These are phyloP conservation scores for Grapholita molesta DNA, from an alignment of 1,140 invertebrate genomes.

Conservation along the genomic window DNA sequence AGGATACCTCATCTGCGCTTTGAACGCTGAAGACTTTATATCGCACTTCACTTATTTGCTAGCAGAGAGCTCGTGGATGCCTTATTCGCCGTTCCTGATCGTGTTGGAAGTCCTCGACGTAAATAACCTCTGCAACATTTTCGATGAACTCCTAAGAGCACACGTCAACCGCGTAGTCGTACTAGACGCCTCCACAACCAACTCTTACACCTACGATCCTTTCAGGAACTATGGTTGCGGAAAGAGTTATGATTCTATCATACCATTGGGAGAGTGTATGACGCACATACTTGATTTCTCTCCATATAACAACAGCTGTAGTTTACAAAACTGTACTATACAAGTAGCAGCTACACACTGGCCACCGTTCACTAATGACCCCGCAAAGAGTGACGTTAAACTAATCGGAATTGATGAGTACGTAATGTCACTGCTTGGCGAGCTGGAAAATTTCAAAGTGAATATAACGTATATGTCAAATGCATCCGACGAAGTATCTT, in stretches of 20 bases:
- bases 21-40: not conserved
- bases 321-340: conserved; percentile 38
- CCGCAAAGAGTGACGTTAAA: not conserved
- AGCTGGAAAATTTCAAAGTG: conserved; percentile 43
- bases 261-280: conserved; percentile 25
- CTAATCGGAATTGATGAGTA: conserved; percentile 44
- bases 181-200: conserved; percentile 27
- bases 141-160: conserved; percentile 27
- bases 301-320: conserved; percentile 31
- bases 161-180: conserved; percentile 39
- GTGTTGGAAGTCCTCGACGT: not conserved
- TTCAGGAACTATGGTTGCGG: conserved; percentile 48
- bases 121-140: not conserved
- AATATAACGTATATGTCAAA: conserved; percentile 34
- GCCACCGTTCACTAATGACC: conserved; percentile 45
- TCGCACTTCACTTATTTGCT: not conserved
- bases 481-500: conserved; percentile 33
- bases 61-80: conserved; percentile 18
- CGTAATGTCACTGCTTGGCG: conserved; percentile 32
- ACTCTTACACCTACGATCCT: conserved; percentile 47
- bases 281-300: conserved; percentile 32
- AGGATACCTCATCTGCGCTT: conserved; percentile 18
- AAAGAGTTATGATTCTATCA: conserved; percentile 25
- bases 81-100: conserved; percentile 4
- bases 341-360: conserved; percentile 34